Base-by-base conservation (phyloP, 2,888 invertebrate genomes). In the Acrobasis consociella region DNA sequence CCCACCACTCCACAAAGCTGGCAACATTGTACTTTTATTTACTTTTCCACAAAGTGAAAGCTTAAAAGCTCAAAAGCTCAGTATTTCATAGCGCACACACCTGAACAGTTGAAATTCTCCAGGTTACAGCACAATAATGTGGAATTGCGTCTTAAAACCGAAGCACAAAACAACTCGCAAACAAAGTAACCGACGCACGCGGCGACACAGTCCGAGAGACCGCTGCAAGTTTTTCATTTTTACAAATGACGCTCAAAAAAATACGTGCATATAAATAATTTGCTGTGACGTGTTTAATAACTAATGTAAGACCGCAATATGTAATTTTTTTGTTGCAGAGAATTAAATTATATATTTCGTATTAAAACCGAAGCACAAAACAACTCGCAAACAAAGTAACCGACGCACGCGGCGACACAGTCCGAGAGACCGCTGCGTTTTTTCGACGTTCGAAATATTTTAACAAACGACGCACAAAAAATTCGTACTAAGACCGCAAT, bases 111-210 rank as follows among this genome's bases (percentile, higher is more conserved):
- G 56, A 56, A 42, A 52, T 52, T 56, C 13, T 11, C n/a, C 22
- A 11, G 42, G 42, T 42, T 22, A 17, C 10, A 42, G 56, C 42
- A 17, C 13, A 46, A 42, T 56, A 22, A 56, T 42, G 16, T 22
- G 16, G 22, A 56, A 56, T 56, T 17, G 17, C 56, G 8, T 42
- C 17, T 42, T 22, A 46, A 56, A n/a, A n/a, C n/a, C n/a, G n/a
- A 16, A 56, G 42, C 13, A 42, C 17, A 16, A 56, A 56, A 42
- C 17, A 16, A 42, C 17, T 56, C 17, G 56, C 42, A 42, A 11
- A 56, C 56, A 42, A 46, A 46, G 56, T 56, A 56, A 56, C 16
- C 17, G 56, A 56, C 56, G 56, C 42, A 56, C 22, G 22, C 3
- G 11, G 42, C 5, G 8, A 13, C 39, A 46, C 22, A 56, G 46